Percentiles rank a stretch among this genome's conserved stretches.
Evolutionary conservation across 2,797 vertebrate species (phyloP).

Genomic region (Poeciliopsis infans): DNA sequence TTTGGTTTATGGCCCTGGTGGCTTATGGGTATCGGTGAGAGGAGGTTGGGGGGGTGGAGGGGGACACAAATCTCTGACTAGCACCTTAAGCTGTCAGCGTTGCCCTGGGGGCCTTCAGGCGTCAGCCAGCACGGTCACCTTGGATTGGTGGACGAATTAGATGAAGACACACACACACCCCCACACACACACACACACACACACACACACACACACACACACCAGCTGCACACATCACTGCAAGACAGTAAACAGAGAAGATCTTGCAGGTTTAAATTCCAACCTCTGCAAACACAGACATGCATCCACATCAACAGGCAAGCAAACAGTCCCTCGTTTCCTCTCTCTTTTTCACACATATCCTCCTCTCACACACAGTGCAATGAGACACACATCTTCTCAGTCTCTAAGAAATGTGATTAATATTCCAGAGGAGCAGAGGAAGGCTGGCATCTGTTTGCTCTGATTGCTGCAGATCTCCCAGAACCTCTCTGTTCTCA

Average conservation of each 20-base stretch:
- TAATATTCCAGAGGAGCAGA: conserved; percentile 71
- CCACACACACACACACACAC: neutral
- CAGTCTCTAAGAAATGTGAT: conserved; percentile 61
- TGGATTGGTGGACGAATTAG: conserved; percentile 71
- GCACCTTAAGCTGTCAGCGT: conserved; percentile 85
- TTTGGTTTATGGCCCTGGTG: conserved; percentile 76
- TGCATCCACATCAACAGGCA: conserved; percentile 20
- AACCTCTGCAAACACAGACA: conserved; percentile 51
- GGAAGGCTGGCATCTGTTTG: conserved; percentile 54
- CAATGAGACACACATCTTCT: conserved; percentile 40
- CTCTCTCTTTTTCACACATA: neutral
- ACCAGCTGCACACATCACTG: conserved; percentile 20
- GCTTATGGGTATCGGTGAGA: conserved; percentile 70
- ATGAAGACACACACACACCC: conserved; percentile 42
- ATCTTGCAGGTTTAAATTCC: conserved; percentile 30
- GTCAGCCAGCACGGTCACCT: conserved; percentile 82
- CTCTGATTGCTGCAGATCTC: conserved; percentile 58
- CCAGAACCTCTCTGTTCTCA: conserved; percentile 41
- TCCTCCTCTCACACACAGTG: conserved; percentile 1
- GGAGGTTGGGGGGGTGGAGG: conserved; percentile 39
- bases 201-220: conserved; percentile 23
- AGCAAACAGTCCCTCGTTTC: conserved; percentile 40
- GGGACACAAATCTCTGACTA: conserved; percentile 81
- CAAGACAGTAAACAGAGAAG: conserved; percentile 54
- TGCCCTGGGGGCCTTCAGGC: conserved; percentile 69